Percentiles rank a stretch among this genome's conserved stretches.
Evolutionary conservation across 2,888 invertebrate species (phyloP).

Genomic region (Glyphotaelius pellucidus): DNA sequence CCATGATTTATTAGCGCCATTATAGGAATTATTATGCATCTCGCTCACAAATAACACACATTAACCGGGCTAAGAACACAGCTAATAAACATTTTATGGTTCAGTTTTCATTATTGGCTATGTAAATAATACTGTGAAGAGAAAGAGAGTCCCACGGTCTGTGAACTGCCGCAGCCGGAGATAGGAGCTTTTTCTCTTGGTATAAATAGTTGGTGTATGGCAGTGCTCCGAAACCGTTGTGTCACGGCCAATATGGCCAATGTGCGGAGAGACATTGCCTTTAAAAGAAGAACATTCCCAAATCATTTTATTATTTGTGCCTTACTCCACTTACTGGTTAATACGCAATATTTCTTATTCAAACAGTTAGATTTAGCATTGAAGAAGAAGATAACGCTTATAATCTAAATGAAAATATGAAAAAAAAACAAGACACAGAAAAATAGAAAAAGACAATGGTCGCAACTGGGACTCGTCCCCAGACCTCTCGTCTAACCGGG

Average conservation of each 20-base stretch:
- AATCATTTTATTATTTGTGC: too few species aligned
- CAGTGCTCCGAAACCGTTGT: not conserved
- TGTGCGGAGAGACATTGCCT: too few species aligned
- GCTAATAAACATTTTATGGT: slow-evolving; percentile 2
- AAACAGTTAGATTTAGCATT: too few species aligned
- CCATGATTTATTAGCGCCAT: not conserved
- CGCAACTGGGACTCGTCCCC: too few species aligned
- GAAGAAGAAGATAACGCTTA: too few species aligned
- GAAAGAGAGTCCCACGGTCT: slow-evolving; percentile 36
- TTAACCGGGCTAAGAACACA: not conserved
- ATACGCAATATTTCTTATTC: too few species aligned
- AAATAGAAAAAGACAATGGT: too few species aligned
- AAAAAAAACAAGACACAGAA: too few species aligned
- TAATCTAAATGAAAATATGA: too few species aligned
- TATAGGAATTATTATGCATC: not conserved
- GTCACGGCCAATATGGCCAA: not conserved
- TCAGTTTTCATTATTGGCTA: slow-evolving; percentile 30
- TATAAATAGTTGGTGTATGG: not conserved
- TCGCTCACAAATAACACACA: not conserved
- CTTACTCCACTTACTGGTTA: too few species aligned
- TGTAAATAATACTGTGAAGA: slow-evolving; percentile 11
- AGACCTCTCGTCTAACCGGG: too few species aligned
- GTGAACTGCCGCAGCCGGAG: slow-evolving; percentile 3
- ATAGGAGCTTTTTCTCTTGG: slow-evolving; percentile 1
- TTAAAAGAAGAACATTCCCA: too few species aligned